phyloP scores from a whole-genome alignment of 2,888 invertebrate genomes.

The Timandra comae region DNA sequence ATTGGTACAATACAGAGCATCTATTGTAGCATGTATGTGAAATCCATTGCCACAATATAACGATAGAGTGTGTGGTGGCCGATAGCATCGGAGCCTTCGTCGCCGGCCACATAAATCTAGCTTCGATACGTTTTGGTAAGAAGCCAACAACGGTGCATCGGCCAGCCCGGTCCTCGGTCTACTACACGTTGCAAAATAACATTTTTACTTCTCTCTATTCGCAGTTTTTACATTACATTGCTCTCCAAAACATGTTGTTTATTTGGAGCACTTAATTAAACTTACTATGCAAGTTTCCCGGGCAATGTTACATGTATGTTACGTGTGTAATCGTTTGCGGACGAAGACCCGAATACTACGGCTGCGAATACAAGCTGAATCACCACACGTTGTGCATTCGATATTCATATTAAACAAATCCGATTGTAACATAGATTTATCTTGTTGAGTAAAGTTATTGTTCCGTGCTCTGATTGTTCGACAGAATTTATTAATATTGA shows the following conservation, averaged over 20 bases:
- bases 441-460: slow-evolving; percentile 53
- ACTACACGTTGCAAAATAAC: slow-evolving; percentile 42
- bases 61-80: slow-evolving; percentile 37
- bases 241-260: slow-evolving; percentile 17
- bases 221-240: slow-evolving; percentile 16
- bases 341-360: slow-evolving; percentile 24
- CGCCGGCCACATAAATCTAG: slow-evolving; percentile 69
- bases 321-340: slow-evolving; percentile 33
- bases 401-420: slow-evolving; percentile 53
- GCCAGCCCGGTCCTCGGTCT: slow-evolving; percentile 27
- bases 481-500: no score
- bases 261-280: slow-evolving; percentile 32
- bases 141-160: slow-evolving; percentile 55
- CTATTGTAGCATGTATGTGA: slow-evolving; percentile 31
- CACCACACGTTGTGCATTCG: slow-evolving; percentile 39
- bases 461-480: no score
- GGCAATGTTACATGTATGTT: slow-evolving; percentile 28
- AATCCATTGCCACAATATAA: slow-evolving; percentile 49
- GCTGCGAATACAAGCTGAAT: slow-evolving; percentile 39
- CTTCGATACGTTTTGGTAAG: slow-evolving; percentile 74
- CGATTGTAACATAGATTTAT: slow-evolving; percentile 52
- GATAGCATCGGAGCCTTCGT: slow-evolving; percentile 69
- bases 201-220: slow-evolving; percentile 37
- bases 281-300: slow-evolving; percentile 30
- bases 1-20: not conserved